Base-by-base conservation (phyloP, 92 coral and sea anemone genomes). In the Nematostella vectensis region DNA sequence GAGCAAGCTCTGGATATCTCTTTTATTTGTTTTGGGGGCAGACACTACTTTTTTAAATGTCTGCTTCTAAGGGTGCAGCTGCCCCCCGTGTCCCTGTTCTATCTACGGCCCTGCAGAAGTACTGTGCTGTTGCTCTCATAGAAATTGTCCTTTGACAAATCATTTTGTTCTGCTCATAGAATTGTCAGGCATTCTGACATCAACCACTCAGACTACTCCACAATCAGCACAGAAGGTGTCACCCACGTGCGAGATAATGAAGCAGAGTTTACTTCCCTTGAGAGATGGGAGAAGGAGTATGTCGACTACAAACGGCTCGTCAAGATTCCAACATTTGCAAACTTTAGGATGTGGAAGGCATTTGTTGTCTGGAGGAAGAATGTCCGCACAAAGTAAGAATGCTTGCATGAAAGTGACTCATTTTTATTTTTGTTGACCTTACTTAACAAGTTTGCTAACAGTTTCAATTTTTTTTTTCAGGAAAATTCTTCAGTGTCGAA, bases 321-420 rank as follows among this genome's bases (percentile, higher is more conserved):
- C 36, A 74, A 79, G 61, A 89, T 89, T 29, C 94, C 83, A 49
- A 81, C 95, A 26, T 89, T 89, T 85, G 95, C 89, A 18, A 85
- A 80, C 73, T 89, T 89, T 54, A 79, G 97, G 51, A 89, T 85
- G 85, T 89, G 97, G 97, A 89, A 89, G 63, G 97, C 97, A 30
- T 89, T 89, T 74, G 97, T 87, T 3, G 97, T 89, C 1, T 89
- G 97, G 97, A 70, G 97, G 43, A 89, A 89, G 52, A 89, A 89
- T 74, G 97, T 89, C 38, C 71, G 83, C 45, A 80, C 95, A 57
- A 89, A 89, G 96, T 89, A 73, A 72, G 97, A 15, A 33, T 33
- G 40, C 15, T 33, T 33, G 40, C 15, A 33, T 6, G 6, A 33
- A 33, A 6, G 15, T 33, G 40, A 15, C 15, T n/a, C n/a, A n/a